These are phyloP conservation scores for Dasyurus viverrinus DNA, from an alignment of 2,113 vertebrate species.

Conservation along the genomic window DNA sequence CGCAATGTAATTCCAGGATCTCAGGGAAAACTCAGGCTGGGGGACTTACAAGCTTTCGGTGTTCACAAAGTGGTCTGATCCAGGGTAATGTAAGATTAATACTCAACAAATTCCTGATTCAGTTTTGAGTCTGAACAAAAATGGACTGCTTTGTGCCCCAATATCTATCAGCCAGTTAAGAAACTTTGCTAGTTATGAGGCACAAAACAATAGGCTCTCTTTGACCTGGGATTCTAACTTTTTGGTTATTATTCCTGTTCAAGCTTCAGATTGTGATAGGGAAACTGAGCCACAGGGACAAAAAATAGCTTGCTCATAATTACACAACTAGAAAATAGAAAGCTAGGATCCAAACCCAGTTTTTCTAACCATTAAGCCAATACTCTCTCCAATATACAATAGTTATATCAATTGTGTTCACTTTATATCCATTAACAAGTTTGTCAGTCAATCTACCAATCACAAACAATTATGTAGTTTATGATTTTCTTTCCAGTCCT, in stretches of 20 bases:
- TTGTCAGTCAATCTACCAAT: slow-evolving; percentile 66
- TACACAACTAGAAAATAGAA: neutral
- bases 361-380: neutral
- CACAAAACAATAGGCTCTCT: too few relatives aligned
- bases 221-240: too few relatives aligned
- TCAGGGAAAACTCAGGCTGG: neutral
- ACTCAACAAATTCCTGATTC: neutral
- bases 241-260: too few relatives aligned
- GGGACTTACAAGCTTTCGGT: neutral
- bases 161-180: neutral
- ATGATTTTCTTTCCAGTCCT: slow-evolving; percentile 45
- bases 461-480: slow-evolving; percentile 46
- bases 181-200: too few relatives aligned
- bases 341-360: neutral
- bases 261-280: neutral
- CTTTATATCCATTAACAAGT: slow-evolving; percentile 45
- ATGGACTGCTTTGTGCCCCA: neutral
- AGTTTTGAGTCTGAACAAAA: neutral
- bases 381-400: slow-evolving; percentile 47
- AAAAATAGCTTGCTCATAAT: neutral
- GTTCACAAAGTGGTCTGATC: neutral
- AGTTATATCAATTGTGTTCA: slow-evolving; percentile 38
- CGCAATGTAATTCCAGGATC: neutral
- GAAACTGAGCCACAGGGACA: neutral
- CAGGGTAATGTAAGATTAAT: neutral